phyloP scores from a whole-genome alignment of 2,113 vertebrate species.

The Rhinoptilus africanus region DNA sequence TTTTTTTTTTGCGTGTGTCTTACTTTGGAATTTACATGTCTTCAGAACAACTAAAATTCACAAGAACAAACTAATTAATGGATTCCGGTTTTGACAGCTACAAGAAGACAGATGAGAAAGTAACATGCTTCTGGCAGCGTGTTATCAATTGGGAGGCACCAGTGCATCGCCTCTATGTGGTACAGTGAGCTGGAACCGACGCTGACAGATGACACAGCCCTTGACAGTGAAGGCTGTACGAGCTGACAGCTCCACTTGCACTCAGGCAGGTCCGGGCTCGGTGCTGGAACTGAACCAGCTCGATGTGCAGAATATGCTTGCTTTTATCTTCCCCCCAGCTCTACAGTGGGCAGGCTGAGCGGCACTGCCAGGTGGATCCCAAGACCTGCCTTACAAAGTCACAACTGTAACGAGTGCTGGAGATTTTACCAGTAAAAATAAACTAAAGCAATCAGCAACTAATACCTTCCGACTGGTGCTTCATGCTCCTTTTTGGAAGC shows the following conservation, averaged over 20 bases:
- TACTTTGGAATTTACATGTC: conserved; percentile 76
- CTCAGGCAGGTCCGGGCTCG: conserved; percentile 85
- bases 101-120: conserved; percentile 89
- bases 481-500: neutral
- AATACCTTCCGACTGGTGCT: neutral
- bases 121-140: conserved; percentile 84
- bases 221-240: conserved; percentile 89
- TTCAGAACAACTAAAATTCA: conserved; percentile 80
- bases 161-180: conserved; percentile 87
- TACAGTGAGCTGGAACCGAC: conserved; percentile 96
- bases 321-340: conserved; percentile 59
- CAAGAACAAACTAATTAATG: conserved; percentile 91
- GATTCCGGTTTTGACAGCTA: conserved; percentile 93
- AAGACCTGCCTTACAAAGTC: conserved; percentile 18
- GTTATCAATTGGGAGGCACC: conserved; percentile 88
- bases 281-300: conserved; percentile 77
- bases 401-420: neutral
- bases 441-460: neutral
- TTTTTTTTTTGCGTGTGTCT: conserved; percentile 49
- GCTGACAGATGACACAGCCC: conserved; percentile 93
- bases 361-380: conserved; percentile 60
- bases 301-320: conserved; percentile 77
- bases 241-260: conserved; percentile 90
- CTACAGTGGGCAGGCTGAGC: conserved; percentile 39
- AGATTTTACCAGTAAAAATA: neutral